Base-by-base conservation (phyloP, 2,888 invertebrate species). In the Coelopa pilipes region DNA sequence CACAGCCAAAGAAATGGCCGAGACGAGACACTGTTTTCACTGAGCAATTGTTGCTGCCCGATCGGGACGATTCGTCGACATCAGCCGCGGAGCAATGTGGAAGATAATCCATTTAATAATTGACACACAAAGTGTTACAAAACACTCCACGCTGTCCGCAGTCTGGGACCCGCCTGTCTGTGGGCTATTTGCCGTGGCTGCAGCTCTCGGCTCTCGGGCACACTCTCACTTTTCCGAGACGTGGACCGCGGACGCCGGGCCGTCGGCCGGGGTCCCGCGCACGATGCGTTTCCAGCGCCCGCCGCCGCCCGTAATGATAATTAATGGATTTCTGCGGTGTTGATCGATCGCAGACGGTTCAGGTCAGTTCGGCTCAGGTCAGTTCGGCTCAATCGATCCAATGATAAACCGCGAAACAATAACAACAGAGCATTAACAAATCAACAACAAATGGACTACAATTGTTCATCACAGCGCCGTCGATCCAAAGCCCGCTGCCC, bases 271-370 rank as follows among this genome's bases (percentile, higher is more conserved):
- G 53, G 5, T 9, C 21, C 49, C 15, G n/a, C 70, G 55, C 70
- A 70, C 24, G 49, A 70, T 34, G 70, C 21, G 47, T 17, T 71
- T 74, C 72, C 72, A 74, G 68, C 71, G 68, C 74, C 45, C 46
- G 60, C 13, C 70, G 70, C 47, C 21, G 70, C 47, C 59, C 60
- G 60, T 65, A 72, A 72, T 69, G 47, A 75, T 75, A 72, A 75
- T 75, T 75, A 72, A 75, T 75, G 75, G 59, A 72, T 72, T 72
- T 72, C 62, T 50, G 34, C 24, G 21, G 24, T 63, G 63, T 47
- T 72, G 68, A 72, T 75, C 70, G 75, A 70, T 63, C 45, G 63
- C 59, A 45, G 70, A 66, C 71, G 57, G 66, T 67, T 67, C 24
- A 47, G 12, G 34, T 34, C n/a, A 46, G 65, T 49, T 65, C 47